phyloP scores from a whole-genome alignment of 2,888 invertebrate genomes.

The Nineta flava region DNA sequence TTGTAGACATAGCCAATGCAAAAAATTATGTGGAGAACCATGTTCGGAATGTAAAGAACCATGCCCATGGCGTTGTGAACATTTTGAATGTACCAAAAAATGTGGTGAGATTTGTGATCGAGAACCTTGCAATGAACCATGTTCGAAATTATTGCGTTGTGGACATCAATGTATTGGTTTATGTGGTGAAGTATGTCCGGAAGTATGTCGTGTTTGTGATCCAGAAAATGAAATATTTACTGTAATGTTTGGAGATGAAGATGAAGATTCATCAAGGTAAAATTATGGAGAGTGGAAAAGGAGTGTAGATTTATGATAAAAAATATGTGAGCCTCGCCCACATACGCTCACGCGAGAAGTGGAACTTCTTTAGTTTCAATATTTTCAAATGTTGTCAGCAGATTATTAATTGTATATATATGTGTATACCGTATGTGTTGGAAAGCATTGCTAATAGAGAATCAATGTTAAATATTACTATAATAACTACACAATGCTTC shows the following conservation, averaged over 20 bases:
- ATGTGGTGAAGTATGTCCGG: conserved; percentile 55
- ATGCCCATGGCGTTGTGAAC: conserved; percentile 27
- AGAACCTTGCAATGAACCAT: conserved; percentile 29
- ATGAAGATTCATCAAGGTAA: conserved; percentile 36
- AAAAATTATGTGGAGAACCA: conserved; percentile 26
- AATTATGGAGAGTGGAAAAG: no score
- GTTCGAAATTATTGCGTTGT: conserved; percentile 29
- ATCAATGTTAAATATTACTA: no score
- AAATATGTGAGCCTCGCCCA: no score
- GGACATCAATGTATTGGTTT: conserved; percentile 49
- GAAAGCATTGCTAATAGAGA: no score
- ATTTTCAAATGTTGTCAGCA: no score
- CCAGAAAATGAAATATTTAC: conserved; percentile 27
- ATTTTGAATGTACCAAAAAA: conserved; percentile 29
- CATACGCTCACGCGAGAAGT: no score
- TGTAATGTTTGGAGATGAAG: conserved; percentile 30
- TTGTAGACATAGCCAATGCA: conserved; percentile 37
- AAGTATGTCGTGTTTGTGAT: conserved; percentile 38
- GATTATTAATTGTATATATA: no score
- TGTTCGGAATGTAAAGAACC: conserved; percentile 24
- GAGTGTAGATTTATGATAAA: not conserved
- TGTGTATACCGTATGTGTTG: no score
- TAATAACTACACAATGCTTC: no score
- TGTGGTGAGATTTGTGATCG: conserved; percentile 33
- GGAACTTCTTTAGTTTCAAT: no score